These are phyloP conservation scores for Drusus annulatus DNA, from an alignment of 1,140 invertebrate genomes.

Conservation along the genomic window DNA sequence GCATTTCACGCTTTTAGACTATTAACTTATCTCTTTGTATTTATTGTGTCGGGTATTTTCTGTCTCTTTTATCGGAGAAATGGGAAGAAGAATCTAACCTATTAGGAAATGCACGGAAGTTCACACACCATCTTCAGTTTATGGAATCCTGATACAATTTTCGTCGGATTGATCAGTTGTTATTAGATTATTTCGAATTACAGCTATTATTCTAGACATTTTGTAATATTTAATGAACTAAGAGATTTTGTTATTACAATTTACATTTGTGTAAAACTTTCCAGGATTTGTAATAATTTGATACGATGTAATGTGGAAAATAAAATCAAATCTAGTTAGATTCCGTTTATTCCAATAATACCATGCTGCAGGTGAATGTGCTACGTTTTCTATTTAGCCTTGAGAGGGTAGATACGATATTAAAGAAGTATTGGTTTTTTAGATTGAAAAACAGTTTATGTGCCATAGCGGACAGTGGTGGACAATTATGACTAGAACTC, in stretches of 20 bases:
- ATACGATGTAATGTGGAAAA: neutral
- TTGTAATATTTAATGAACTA: neutral
- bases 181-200: neutral
- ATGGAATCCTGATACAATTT: neutral
- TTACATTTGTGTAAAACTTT: neutral
- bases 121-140: neutral
- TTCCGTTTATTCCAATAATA: no score
- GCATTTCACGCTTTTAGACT: no score
- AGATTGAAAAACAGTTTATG: no score
- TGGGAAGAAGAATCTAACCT: neutral
- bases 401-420: no score
- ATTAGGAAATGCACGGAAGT: neutral
- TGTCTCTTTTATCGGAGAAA: constrained; percentile 1
- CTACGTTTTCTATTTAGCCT: no score
- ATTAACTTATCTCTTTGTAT: no score
- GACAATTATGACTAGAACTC: no score
- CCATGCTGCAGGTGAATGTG: no score
- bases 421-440: no score
- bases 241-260: no score
- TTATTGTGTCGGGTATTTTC: neutral
- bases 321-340: no score
- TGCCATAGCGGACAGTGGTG: no score
- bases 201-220: neutral
- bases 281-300: neutral
- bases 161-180: neutral